Conservation (phyloP, 2,888 invertebrate species). For the Drosophila peninsularis region DNA sequence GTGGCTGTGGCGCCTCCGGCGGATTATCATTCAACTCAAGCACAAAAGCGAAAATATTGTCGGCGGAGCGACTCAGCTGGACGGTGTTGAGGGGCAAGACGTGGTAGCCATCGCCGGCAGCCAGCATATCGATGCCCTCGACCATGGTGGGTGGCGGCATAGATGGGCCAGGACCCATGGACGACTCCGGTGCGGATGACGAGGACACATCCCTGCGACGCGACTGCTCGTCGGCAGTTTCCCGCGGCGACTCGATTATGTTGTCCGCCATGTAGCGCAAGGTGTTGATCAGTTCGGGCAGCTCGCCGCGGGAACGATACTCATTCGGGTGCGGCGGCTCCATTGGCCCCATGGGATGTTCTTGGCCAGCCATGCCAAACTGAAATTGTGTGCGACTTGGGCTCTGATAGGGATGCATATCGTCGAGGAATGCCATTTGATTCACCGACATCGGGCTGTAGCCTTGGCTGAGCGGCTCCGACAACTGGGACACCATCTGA, state of each 20-base stretch:
- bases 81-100: background rate
- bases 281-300: background rate
- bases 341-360: background rate
- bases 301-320: background rate
- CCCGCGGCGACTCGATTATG: background rate
- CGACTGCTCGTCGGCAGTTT: too few species aligned
- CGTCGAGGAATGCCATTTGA: background rate
- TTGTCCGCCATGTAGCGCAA: background rate
- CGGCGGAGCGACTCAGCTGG: background rate
- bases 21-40: background rate
- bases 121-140: background rate
- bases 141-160: background rate
- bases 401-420: background rate
- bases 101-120: constrained; percentile 6
- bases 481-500: background rate
- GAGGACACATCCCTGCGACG: too few species aligned
- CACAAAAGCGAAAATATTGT: background rate
- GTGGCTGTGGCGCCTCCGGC: background rate
- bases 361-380: background rate
- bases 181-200: background rate
- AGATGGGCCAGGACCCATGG: background rate
- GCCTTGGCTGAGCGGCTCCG: too few species aligned
- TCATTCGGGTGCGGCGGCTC: background rate
- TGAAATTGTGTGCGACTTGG: too few species aligned
- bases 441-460: background rate